phyloP scores from a whole-genome alignment of 2,113 vertebrate genomes.

The Alethe diademata region DNA sequence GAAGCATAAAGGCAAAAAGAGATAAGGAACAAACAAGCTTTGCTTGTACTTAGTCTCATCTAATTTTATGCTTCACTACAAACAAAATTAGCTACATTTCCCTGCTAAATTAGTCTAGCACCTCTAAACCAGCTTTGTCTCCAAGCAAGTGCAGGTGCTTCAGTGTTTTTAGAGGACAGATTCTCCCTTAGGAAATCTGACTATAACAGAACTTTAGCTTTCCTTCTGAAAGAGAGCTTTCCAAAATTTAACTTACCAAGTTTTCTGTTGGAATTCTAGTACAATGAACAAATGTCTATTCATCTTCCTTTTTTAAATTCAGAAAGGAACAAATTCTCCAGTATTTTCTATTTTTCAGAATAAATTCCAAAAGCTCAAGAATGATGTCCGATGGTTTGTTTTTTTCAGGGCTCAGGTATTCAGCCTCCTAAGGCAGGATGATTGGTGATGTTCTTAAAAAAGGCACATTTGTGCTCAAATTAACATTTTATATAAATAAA shows the following conservation, averaged over 20 bases:
- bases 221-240: neutral
- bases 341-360: neutral
- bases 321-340: neutral
- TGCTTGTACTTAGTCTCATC: neutral
- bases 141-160: neutral
- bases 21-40: neutral
- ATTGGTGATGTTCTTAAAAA: neutral
- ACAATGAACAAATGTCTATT: neutral
- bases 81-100: neutral
- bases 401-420: neutral
- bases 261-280: neutral
- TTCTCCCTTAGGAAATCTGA: neutral
- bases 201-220: neutral
- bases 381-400: neutral
- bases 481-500: neutral
- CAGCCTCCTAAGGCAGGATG: neutral
- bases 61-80: constrained; percentile 10
- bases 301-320: neutral
- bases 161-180: neutral
- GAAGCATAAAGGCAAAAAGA: neutral
- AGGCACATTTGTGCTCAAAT: neutral
- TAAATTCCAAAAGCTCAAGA: neutral
- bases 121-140: neutral
- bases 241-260: neutral
- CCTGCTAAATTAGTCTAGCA: neutral